Base-by-base conservation (phyloP, 37 sponge, comb jelly and placozoan genomes). In the Halisarca cf. caerulea region DNA sequence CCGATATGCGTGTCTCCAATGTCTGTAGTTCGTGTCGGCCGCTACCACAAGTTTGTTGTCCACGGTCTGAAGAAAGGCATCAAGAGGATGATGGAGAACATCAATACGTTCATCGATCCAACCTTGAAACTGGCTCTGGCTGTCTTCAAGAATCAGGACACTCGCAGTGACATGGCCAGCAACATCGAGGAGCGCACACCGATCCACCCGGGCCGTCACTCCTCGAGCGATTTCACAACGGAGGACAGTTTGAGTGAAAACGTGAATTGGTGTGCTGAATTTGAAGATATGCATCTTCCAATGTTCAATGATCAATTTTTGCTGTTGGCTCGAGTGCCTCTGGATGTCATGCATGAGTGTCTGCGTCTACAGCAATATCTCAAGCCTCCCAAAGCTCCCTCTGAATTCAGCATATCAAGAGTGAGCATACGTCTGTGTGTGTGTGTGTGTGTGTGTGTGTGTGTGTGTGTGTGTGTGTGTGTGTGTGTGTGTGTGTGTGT, bases 311-410 rank as follows among this genome's bases (percentile, higher is more conserved):
- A 24, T 62, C 91, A 90, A 86, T 92, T 88, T 42, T 43, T 95
- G 11, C 89, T 58, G 58, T 51, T 95, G 44, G 61, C 89, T 25
- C 83, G 88, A 15, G 91, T 93, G 21, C 94, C 89, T 15, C 60
- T 95, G 83, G 96, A 95, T 28, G 90, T 95, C 42, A 92, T 93
- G 84, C 93, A 93, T n/a, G 94, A 93, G 85, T 93, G 91, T 36
- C 75, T 95, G 44, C 88, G 86, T 35, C 79, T 88, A 11, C 83
- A 87, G 85, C 64, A 78, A 51, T 91, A 88, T 44, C 66, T 89
- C 37, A 78, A 35, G 51, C 86, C 69, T 0, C 85, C 70, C 2
- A 43, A 80, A 58, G 38, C 66, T 35, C 91, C 91, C 0, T 93
- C 96, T 21, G 83, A 83, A n/a, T 85, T 87, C 83, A 90, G 91